Base-by-base conservation (phyloP, 2,888 invertebrate genomes). In the Eutolmus rufibarbis region DNA sequence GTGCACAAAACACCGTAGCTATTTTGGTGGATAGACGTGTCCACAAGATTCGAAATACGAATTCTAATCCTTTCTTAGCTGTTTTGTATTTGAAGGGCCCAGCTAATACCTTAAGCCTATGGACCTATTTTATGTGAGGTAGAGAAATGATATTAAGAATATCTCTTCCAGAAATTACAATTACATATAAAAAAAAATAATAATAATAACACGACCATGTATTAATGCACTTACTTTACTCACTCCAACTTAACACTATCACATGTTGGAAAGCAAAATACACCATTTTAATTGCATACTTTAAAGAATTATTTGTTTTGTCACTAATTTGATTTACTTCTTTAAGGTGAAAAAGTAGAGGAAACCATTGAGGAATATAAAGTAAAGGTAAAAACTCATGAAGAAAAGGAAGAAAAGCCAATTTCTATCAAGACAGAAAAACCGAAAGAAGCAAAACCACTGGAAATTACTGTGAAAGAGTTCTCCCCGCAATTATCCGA, bases 311-410 rank as follows among this genome's bases (percentile, higher is more conserved):
- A 28, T 40, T 84, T 40, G 5, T 34, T 23, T 16, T 66, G 28
- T 66, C 23, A 84, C 66, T 66, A 9, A 84, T 37, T 19, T 51
- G 23, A n/a, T 76, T 74, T 37, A 86, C 88, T 82, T 88, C 86
- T 56, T 84, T 88, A 89, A 89, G 88, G 89, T 56, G 90, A 90
- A 86, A 89, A 90, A 86, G 81, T 87, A 74, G 87, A 89, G 79
- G 89, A 89, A 84, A 87, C 88, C 74, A 37, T 57, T 86, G 46
- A 85, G 76, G 87, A 74, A 74, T 66, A 46, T 43, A 28, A 81
- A 81, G 14, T 81, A 81, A 81, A 81, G 43, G 51, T 81, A 51
- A 81, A 31, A 19, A 51, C 12, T 51, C 28, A 89, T 57, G 89
- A 89, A 82, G 87, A 86, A 82, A 84, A 37, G 66, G 31, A 78